Base-by-base conservation (phyloP, 30 jellyfish, hydroid and myxozoan species). In the Mastigias papua region DNA sequence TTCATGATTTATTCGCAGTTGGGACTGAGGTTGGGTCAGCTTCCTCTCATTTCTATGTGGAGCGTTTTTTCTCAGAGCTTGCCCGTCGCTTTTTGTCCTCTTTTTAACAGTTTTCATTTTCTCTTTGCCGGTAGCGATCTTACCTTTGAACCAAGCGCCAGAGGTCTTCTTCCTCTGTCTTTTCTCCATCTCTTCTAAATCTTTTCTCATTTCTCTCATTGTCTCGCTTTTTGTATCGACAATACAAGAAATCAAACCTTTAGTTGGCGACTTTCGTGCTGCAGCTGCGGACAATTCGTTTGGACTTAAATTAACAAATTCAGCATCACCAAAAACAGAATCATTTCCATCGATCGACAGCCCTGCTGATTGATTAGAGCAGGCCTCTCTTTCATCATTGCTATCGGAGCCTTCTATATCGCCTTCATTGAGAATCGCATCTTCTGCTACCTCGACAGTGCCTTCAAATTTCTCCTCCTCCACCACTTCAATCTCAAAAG, bases 121-220 rank as follows among this genome's bases (percentile, higher is more conserved):
- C 58, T 62, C 97, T 29, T 86, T 61, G 19, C 89, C 86, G 0
- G 89, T 89, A 1, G 97, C 88, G 19, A 89, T 35, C 66, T 81
- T 89, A 22, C 88, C 97, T 57, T 84, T 91, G 28, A 91, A 60
- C 98, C 96, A 84, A 0, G 92, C 95, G 9, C 97, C 80, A 21
- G 86, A 93, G 10, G 98, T 85, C 48, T 92, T 92, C 91, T 89
- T 92, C 5, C 97, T 89, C n/a, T 68, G 80, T 61, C 85, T 46
- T 75, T 87, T 92, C 78, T 74, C 94, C 34, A 49, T 60, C 64
- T 87, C 89, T 13, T 86, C 92, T 1, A 74, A 32, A 31, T 86
- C 84, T 48, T 77, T 74, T 57, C 77, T 90, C 86, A 81, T 50
- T 31, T 63, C 88, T 77, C 34, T 91, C 89, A 84, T 10, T 37